Evolutionary conservation across 2,797 vertebrate genomes (phyloP), one percentile per base, ranked within the genome.

Genomic region (Neosilurus hyrtlii): DNA sequence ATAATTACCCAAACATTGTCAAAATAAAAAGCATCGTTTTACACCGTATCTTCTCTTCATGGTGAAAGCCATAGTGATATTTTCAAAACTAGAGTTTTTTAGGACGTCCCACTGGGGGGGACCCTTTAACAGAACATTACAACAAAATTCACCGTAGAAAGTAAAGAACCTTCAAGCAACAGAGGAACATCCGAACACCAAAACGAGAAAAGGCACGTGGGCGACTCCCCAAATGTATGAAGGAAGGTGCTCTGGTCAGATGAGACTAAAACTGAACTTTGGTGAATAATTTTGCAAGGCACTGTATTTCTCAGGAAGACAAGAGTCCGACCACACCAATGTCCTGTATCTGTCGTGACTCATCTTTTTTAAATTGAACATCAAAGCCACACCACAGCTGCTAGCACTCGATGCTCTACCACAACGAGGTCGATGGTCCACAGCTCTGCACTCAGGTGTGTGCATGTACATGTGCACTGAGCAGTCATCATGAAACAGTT

Each of bases 401-500:
- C 35, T n/a, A 35, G 24, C 67, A 79, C 18, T 26, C 49, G 16
- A 65, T 12, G 79, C 37, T 67, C 9, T n/a, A 43, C 83, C 79
- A 66, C 79, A 70, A 59, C 2, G 49, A 66, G 83, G 79, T 52
- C 56, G 30, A 67, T 37, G 72, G 79, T 54, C 57, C 56, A 54
- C 24, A 52, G 18, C 22, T 30, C 35, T 51, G 24, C 30, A 67
- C 61, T 54, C 24, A 20, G 18, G 37, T 18, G 24, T 8, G 18
- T 11, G 14, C 8, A 26, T 70, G 49, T 70, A 51, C n/a, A 59
- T 37, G 52, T 59, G 57, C 56, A 57, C 4, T 12, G 73, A 65
- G 0, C 24, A 82, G 76, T 83, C 84, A 93, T 92, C 90, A 85
- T 89, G 90, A 92, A 89, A 93, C 87, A 24, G 81, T 81, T 89